phyloP scores from a whole-genome alignment of 2,888 invertebrate genomes.

The Mythimna albipuncta region DNA sequence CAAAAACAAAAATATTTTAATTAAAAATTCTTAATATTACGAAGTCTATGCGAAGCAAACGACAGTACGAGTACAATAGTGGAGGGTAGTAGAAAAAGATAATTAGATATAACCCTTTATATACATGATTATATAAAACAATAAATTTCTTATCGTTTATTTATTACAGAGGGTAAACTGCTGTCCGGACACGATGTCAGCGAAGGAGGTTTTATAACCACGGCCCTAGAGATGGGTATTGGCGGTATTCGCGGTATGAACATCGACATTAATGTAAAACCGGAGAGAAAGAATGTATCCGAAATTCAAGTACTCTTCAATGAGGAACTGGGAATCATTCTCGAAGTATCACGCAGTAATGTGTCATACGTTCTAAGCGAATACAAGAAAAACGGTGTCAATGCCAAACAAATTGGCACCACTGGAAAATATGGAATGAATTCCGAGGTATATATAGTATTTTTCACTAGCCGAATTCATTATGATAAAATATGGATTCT shows the following conservation, averaged over 20 bases:
- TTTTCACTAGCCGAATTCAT: background rate
- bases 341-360: conserved; percentile 92
- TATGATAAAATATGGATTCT: background rate
- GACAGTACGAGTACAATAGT: no score
- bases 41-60: no score
- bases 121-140: no score
- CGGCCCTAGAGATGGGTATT: conserved; percentile 98
- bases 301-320: conserved; percentile 94
- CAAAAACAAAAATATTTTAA: no score
- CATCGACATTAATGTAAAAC: conserved; percentile 89
- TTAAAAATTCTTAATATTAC: no score
- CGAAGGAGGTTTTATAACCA: conserved; percentile 98
- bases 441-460: conserved; percentile 84
- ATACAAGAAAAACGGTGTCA: conserved; percentile 91
- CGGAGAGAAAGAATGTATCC: conserved; percentile 76
- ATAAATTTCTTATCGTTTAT: background rate
- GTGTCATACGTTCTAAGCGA: conserved; percentile 90
- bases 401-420: conserved; percentile 93
- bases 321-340: conserved; percentile 96
- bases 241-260: conserved; percentile 96
- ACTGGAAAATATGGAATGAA: conserved; percentile 92
- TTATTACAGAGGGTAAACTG: conserved; percentile 91
- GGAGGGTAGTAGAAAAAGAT: no score
- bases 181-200: conserved; percentile 98
- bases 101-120: no score